Evolutionary conservation across 2,113 vertebrate species (phyloP).

Genomic region (Sebastes schlegelii): DNA sequence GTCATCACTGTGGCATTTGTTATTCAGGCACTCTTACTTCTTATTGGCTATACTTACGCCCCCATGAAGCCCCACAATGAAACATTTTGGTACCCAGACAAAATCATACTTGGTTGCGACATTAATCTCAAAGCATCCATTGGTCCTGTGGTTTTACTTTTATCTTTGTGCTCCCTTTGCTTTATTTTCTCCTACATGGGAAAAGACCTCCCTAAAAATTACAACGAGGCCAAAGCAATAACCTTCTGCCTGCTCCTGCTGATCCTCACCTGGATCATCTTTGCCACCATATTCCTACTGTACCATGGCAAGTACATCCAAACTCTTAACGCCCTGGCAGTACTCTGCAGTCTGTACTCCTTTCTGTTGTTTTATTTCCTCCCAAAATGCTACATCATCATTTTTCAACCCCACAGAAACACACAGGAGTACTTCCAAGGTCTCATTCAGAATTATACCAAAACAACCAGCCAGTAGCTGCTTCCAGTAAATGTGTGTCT

Average conservation of each 20-base stretch:
- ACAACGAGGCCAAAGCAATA: constrained; percentile 91
- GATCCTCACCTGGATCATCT: constrained; percentile 84
- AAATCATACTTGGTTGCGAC: constrained; percentile 83
- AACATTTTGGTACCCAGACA: constrained; percentile 46
- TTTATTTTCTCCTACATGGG: constrained; percentile 90
- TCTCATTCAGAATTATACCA: constrained; percentile 88
- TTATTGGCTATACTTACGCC: constrained; percentile 32
- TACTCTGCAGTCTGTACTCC: constrained; percentile 78
- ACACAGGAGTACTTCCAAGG: constrained; percentile 87
- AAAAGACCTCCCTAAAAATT: constrained; percentile 91
- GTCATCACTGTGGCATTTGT: constrained; percentile 73
- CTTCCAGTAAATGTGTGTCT: neutral
- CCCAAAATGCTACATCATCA: constrained; percentile 87
- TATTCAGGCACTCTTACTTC: constrained; percentile 74
- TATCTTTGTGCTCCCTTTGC: constrained; percentile 78
- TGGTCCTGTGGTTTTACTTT: constrained; percentile 41
- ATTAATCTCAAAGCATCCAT: accelerated
- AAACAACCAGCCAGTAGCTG: constrained; percentile 76
- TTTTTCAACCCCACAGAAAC: constrained; percentile 86
- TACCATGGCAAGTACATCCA: constrained; percentile 76
- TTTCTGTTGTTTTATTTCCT: constrained; percentile 87
- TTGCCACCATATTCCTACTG: constrained; percentile 71
- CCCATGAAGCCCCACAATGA: constrained; percentile 76
- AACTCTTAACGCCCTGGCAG: constrained; percentile 63
- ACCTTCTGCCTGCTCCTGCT: constrained; percentile 88